Evolutionary conservation across 2,113 vertebrate genomes (phyloP), one percentile per base, ranked within the genome.

Genomic region (Pterophyllum scalare): DNA sequence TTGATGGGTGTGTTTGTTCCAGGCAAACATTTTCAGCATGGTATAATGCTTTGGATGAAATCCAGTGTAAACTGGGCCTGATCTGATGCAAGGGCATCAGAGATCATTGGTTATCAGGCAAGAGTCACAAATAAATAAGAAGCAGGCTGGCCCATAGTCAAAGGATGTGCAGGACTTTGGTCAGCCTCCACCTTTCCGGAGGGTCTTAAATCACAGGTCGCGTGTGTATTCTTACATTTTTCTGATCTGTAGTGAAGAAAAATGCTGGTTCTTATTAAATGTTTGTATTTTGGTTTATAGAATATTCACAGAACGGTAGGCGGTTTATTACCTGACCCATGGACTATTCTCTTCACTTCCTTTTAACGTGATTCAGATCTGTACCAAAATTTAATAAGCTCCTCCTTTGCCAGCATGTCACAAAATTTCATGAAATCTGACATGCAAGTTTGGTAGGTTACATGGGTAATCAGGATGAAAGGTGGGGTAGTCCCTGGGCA

Each of bases 21-120:
- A 86, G 70, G 82, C 75, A 84, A 87, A 83, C 12, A 75, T 70
- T 75, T 83, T 59, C 40, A 88, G 76, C 77, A 83, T 20, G 31
- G 46, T 49, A 24, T 6, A 17, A 24, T n/a, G 46, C 19, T 64
- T n/a, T 75, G 11, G 82, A 72, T 64, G 78, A 77, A 87, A 78
- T 49, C 49, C 49, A 59, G 64, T 20, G 2, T 65, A 56, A 35
- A 7, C 6, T 70, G 8, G 43, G 79, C 33, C 28, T 38, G 8
- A 38, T 40, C 46, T 61, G 22, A 58, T 31, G 33, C 31, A 9
- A 43, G 26, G 31, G 17, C 43, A 52, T 52, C 43, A 70, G 43
- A 70, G 46, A 3, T 40, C 38, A 40, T 40, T 40, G 12, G 13
- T 15, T 5, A 15, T 46, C 43, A 46, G 43, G 13, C 13, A 46